phyloP scores from a whole-genome alignment of 2,888 invertebrate species.

The Plagodis dolabraria region DNA sequence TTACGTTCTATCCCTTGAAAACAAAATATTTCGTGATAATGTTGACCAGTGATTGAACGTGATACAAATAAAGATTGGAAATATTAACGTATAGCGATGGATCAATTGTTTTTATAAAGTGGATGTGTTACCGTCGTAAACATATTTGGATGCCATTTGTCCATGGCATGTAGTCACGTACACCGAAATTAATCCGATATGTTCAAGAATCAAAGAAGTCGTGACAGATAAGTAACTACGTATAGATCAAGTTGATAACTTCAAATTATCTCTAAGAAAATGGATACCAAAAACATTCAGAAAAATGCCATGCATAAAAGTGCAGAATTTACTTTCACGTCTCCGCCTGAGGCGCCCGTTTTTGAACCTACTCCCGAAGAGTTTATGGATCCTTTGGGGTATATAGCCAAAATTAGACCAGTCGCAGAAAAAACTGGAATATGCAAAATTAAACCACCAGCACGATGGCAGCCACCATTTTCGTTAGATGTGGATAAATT shows the following conservation, averaged over 20 bases:
- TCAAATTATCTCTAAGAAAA: conserved; percentile 40
- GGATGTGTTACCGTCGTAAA: conserved; percentile 12
- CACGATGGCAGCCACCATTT: conserved; percentile 92
- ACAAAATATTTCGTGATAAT: not conserved
- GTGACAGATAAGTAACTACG: not conserved
- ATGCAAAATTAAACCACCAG: conserved; percentile 91
- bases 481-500: conserved; percentile 89
- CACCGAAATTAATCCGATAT: conserved; percentile 18
- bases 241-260: not conserved
- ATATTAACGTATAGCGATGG: not conserved
- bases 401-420: conserved; percentile 89
- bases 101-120: conserved; percentile 8
- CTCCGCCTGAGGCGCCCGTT: conserved; percentile 88
- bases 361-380: conserved; percentile 90
- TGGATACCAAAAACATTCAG: conserved; percentile 80
- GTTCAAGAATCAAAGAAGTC: conserved; percentile 12
- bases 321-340: conserved; percentile 80
- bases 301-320: conserved; percentile 82
- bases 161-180: conserved; percentile 83
- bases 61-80: not conserved
- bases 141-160: conserved; percentile 76
- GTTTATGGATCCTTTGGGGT: conserved; percentile 89
- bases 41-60: conserved; percentile 3
- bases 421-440: conserved; percentile 90
- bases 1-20: not conserved